These are phyloP conservation scores for Oxyruncus cristatus DNA, from an alignment of 2,113 vertebrate species.

Conservation along the genomic window DNA sequence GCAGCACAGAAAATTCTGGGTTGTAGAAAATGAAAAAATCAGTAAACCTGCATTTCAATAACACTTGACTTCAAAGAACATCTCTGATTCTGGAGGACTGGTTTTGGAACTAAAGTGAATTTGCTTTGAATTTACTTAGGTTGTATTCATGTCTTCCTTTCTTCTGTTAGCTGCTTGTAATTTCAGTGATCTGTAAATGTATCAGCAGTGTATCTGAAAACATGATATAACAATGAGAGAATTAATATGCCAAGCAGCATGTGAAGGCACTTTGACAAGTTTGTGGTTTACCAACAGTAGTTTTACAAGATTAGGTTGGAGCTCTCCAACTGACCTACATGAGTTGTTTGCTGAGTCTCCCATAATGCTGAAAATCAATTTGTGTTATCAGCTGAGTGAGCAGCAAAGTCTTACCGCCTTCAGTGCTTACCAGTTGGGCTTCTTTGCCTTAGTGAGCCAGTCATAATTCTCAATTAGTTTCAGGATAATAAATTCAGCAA, in stretches of 20 bases:
- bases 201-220: neutral
- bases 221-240: neutral
- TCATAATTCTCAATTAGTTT: neutral
- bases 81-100: neutral
- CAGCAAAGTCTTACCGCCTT: neutral
- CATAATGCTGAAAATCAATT: neutral
- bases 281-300: neutral
- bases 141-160: neutral
- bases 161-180: neutral
- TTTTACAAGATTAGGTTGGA: neutral
- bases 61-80: neutral
- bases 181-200: neutral
- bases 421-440: neutral
- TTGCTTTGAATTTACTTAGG: neutral
- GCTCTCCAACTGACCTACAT: neutral
- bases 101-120: neutral
- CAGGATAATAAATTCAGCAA: neutral
- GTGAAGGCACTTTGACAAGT: neutral
- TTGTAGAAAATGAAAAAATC: neutral
- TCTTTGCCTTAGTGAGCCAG: neutral
- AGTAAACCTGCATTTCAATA: neutral
- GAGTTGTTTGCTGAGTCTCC: neutral
- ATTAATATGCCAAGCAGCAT: neutral
- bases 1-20: neutral
- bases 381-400: neutral